A percentile compares a stretch with the other conserved stretches of the same genome.
Evolutionary conservation across 2,888 invertebrate genomes (phyloP).

Genomic region (Synergus gifuensis): DNA sequence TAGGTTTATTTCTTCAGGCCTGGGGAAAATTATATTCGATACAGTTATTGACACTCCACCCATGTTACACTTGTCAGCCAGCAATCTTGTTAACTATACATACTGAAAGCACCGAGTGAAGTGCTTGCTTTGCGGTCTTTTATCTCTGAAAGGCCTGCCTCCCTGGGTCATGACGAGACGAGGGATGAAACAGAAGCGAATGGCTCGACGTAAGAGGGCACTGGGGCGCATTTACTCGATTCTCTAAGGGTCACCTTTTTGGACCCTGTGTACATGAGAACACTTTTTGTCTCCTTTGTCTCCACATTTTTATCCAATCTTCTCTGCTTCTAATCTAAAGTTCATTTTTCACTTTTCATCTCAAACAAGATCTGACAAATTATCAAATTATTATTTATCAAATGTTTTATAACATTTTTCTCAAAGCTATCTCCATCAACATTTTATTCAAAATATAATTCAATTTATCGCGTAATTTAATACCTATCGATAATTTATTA

Average conservation of each 20-base stretch:
- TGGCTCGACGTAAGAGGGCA: slow-evolving; percentile 30
- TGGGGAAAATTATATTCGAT: slow-evolving; percentile 23
- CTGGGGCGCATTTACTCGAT: slow-evolving; percentile 42
- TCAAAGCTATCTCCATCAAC: too few relatives aligned
- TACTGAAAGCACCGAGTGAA: slow-evolving; percentile 35
- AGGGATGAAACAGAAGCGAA: slow-evolving; percentile 35
- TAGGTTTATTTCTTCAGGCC: slow-evolving; percentile 1
- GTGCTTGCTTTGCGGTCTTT: slow-evolving; percentile 43
- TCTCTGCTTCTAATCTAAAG: neutral
- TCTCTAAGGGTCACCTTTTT: slow-evolving; percentile 37
- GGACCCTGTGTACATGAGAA: slow-evolving; percentile 26
- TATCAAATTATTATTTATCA: too few relatives aligned
- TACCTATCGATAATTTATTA: too few relatives aligned
- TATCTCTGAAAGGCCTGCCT: slow-evolving; percentile 34
- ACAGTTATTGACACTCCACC: slow-evolving; percentile 34
- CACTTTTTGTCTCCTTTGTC: slow-evolving; percentile 35
- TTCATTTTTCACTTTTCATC: slow-evolving; percentile 5
- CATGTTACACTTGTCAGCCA: slow-evolving; percentile 18
- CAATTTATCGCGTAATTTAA: too few relatives aligned
- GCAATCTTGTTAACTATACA: slow-evolving; percentile 36
- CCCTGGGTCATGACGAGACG: slow-evolving; percentile 36
- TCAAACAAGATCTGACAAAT: neutral
- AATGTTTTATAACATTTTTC: too few relatives aligned
- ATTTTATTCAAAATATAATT: too few relatives aligned
- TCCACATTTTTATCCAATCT: slow-evolving; percentile 20